phyloP scores from a whole-genome alignment of 2,888 invertebrate genomes.

The Catocala nupta region DNA sequence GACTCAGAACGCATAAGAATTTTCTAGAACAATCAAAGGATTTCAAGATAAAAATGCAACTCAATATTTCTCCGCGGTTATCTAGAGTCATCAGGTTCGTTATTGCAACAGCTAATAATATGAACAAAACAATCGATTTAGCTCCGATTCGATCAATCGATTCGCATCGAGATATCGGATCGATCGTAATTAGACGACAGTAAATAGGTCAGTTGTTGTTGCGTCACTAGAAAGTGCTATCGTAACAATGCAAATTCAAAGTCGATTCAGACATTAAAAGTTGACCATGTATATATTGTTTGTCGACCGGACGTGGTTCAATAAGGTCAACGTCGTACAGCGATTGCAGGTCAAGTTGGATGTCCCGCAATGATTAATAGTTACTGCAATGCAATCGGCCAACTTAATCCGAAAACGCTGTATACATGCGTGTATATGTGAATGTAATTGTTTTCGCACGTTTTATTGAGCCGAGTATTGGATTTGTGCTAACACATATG shows the following conservation, averaged over 20 bases:
- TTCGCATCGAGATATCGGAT: conserved; percentile 47
- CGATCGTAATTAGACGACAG: conserved; percentile 51
- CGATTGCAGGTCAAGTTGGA: too few relatives aligned
- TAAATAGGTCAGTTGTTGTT: conserved; percentile 42
- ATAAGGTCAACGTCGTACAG: too few relatives aligned
- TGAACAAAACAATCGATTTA: conserved; percentile 51
- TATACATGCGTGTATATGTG: too few relatives aligned
- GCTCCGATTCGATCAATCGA: conserved; percentile 35
- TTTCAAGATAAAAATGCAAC: conserved; percentile 24
- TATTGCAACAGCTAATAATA: conserved; percentile 47
- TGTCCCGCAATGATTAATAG: too few relatives aligned
- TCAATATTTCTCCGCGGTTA: conserved; percentile 32
- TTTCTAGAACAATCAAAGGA: not conserved
- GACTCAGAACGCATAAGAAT: not conserved
- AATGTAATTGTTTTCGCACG: too few relatives aligned
- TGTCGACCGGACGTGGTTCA: too few relatives aligned
- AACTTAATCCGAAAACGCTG: too few relatives aligned
- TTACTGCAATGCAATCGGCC: too few relatives aligned
- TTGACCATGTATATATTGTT: conserved; percentile 15
- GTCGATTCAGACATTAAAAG: conserved; percentile 7
- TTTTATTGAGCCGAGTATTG: too few relatives aligned
- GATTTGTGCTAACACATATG: too few relatives aligned
- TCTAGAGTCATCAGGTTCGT: conserved; percentile 34
- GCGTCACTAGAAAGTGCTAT: conserved; percentile 45
- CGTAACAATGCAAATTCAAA: conserved; percentile 21